Evolutionary conservation across 2,888 invertebrate species (phyloP).

Genomic region (Euzophera pinguis): DNA sequence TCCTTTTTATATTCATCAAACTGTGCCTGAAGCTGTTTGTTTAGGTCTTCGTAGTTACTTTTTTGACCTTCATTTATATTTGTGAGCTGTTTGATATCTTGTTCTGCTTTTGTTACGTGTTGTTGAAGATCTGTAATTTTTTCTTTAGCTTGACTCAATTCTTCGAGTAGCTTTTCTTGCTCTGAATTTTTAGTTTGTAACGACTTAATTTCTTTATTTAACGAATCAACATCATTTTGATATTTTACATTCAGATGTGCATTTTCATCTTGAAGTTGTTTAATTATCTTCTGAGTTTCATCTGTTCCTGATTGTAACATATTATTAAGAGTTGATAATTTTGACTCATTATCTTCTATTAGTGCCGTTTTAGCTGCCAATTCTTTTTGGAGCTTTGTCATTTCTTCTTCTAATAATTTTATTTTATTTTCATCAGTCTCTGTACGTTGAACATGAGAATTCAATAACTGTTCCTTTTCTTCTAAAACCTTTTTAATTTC

Average conservation of each 20-base stretch:
- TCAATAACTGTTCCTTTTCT: conserved; percentile 56
- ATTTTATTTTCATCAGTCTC: conserved; percentile 46
- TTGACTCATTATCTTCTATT: conserved; percentile 50
- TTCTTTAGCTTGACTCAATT: conserved; percentile 53
- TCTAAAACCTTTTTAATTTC: conserved; percentile 46
- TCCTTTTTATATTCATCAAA: conserved; percentile 69
- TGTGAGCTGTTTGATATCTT: conserved; percentile 64
- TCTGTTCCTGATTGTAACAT: conserved; percentile 45
- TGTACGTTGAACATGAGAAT: conserved; percentile 46
- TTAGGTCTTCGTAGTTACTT: conserved; percentile 69
- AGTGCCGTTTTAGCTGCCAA: conserved; percentile 40
- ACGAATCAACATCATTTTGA: conserved; percentile 56
- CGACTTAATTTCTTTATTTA: conserved; percentile 49
- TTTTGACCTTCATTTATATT: conserved; percentile 72
- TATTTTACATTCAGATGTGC: conserved; percentile 53
- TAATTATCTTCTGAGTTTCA: conserved; percentile 51
- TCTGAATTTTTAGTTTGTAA: conserved; percentile 51
- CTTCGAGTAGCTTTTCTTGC: conserved; percentile 54
- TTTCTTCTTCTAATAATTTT: conserved; percentile 47
- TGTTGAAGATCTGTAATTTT: conserved; percentile 63
- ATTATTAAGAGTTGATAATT: conserved; percentile 47
- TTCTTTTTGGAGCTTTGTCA: conserved; percentile 46
- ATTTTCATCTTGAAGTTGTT: conserved; percentile 56
- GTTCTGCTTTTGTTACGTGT: conserved; percentile 63
- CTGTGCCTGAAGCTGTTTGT: conserved; percentile 61